Base-by-base conservation (phyloP, 2,888 invertebrate species). In the Lycaena phlaeas region DNA sequence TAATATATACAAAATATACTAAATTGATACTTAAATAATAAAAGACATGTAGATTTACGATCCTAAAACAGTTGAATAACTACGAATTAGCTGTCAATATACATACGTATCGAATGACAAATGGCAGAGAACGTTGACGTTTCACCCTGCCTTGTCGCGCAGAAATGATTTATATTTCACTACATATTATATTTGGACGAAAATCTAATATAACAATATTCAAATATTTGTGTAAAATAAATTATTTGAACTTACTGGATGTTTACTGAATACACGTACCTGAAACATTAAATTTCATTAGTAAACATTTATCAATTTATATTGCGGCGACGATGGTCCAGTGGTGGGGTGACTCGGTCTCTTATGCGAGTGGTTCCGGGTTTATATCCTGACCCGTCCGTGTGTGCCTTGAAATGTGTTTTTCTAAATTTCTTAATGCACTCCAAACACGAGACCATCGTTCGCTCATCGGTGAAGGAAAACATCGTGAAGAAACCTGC, bases 81-180 rank as follows among this genome's bases (percentile, higher is more conserved):
- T 34, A 22, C 22, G 22, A 34, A 34, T 34, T 22, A 34, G 34
- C 18, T 11, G 18, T 34, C 34, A 18, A 34, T 34, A 34, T 22
- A 34, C 22, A 34, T 34, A 34, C 14, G 34, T 9, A 12, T 11
- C 11, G 31, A 15, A 34, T 34, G 34, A 34, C 22, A 22, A 34
- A 34, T 34, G 18, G 34, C 17, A 4, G 31, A 18, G 10, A 34
- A 12, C 22, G 34, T 22, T 34, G 34, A 34, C 34, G 34, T 34
- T 17, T 18, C 34, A 22, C n/a, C 15, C 30, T 34, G 34, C 22
- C 12, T 34, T 22, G 17, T 4, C 11, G 22, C 7, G 22, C 34
- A 34, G 7, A 22, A 34, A 34, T 34, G 34, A 34, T 34, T 34
- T 34, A 34, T 34, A 34, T 18, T 18, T 18, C 22, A 34, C 18